A percentile compares a stretch with the other conserved stretches of the same genome.
These are phyloP conservation scores for Thymallus thymallus DNA, from an alignment of 2,113 vertebrate species.

Conservation along the genomic window DNA sequence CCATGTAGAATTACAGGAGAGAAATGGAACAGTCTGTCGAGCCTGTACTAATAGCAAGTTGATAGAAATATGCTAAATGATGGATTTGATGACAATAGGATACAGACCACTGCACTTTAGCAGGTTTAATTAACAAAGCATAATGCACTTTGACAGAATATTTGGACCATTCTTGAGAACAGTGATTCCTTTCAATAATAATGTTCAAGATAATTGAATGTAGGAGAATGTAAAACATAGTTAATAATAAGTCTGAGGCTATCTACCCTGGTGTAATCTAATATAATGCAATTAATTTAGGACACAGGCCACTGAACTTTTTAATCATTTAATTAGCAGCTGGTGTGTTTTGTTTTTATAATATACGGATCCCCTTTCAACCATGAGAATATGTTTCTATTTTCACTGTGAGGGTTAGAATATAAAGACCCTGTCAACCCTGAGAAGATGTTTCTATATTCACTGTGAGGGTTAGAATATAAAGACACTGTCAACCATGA, in stretches of 20 bases:
- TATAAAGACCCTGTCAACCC: neutral
- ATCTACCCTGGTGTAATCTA: conserved; percentile 78
- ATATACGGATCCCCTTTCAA: conserved; percentile 63
- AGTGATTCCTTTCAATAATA: conserved; percentile 71
- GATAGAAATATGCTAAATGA: conserved; percentile 75
- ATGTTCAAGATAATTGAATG: conserved; percentile 82
- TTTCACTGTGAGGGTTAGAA: conserved; percentile 34
- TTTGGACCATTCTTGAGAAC: conserved; percentile 66
- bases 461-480: too few species aligned
- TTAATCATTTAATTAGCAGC: conserved; percentile 79
- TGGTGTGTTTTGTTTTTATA: conserved; percentile 68
- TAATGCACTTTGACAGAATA: conserved; percentile 68
- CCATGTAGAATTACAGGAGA: conserved; percentile 65
- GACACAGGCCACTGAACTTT: conserved; percentile 81
- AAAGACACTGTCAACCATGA: too few species aligned
- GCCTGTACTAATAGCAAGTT: conserved; percentile 69
- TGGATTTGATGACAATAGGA: conserved; percentile 76
- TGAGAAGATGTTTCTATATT: too few species aligned
- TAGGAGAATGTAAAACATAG: conserved; percentile 78
- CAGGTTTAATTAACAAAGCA: conserved; percentile 78
- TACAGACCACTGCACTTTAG: conserved; percentile 76
- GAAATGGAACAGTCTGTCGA: conserved; percentile 68
- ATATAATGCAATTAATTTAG: conserved; percentile 83
- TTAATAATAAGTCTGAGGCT: conserved; percentile 74
- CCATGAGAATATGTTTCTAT: conserved; percentile 45